Conservation (phyloP, 2,113 vertebrate genomes). For the Vanacampus margaritifer region DNA sequence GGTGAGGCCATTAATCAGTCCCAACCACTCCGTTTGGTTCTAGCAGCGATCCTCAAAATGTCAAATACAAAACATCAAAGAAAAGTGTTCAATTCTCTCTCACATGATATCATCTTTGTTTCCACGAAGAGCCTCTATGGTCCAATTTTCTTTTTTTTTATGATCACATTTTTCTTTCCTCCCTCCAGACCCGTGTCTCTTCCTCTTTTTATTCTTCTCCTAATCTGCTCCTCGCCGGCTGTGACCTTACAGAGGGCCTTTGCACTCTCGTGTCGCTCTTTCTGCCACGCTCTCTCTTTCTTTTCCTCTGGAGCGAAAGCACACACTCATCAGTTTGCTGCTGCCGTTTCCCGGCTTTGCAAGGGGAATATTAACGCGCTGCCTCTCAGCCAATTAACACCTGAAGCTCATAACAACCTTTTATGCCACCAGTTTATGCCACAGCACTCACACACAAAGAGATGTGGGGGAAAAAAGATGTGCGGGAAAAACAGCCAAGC, state of each 20-base stretch:
- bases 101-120: conserved; percentile 70
- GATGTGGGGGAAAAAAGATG: not conserved
- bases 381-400: conserved; percentile 76
- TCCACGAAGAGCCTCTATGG: conserved; percentile 62
- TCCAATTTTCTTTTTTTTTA: conserved; percentile 65
- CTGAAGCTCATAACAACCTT: conserved; percentile 76
- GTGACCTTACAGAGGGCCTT: conserved; percentile 66
- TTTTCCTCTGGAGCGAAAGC: conserved; percentile 64
- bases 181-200: conserved; percentile 18
- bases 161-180: conserved; percentile 53
- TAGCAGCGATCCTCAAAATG: too few species aligned
- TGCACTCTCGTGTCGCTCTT: conserved; percentile 40
- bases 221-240: conserved; percentile 42
- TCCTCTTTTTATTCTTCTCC: conserved; percentile 34
- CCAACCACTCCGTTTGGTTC: too few species aligned
- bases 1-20: too few species aligned
- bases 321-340: conserved; percentile 79
- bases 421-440: conserved; percentile 49
- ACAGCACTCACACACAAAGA: not conserved
- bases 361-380: conserved; percentile 78
- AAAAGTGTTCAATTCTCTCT: conserved; percentile 64
- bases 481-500: not conserved
- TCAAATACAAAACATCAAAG: conserved; percentile 50
- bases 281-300: conserved; percentile 12
- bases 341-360: conserved; percentile 61